These are phyloP conservation scores for Hyla sarda DNA, from an alignment of 2,113 vertebrate genomes.

Conservation along the genomic window DNA sequence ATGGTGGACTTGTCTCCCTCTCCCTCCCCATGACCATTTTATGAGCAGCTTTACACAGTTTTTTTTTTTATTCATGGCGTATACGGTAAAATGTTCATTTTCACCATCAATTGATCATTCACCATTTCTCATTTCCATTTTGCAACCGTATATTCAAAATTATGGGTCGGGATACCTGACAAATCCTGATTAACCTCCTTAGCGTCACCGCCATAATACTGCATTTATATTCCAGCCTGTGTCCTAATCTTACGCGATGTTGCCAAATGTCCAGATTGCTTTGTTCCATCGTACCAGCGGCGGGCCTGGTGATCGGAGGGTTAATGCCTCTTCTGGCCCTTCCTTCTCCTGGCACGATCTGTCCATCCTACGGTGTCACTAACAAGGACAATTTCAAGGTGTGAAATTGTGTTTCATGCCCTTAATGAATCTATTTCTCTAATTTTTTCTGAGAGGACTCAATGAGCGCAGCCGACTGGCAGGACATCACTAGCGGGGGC, in stretches of 20 bases:
- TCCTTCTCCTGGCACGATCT: not conserved
- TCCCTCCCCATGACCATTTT: not conserved
- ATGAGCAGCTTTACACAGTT: too few relatives aligned
- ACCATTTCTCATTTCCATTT: not conserved
- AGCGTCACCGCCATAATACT: not conserved
- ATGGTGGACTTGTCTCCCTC: not conserved
- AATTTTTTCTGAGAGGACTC: slow-evolving; percentile 12
- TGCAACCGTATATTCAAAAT: not conserved
- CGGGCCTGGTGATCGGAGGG: not conserved
- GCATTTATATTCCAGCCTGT: not conserved
- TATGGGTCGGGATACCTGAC: not conserved
- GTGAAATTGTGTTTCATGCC: slow-evolving; percentile 50
- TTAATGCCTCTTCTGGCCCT: not conserved
- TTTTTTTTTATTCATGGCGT: not conserved
- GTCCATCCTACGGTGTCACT: slow-evolving; percentile 30
- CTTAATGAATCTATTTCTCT: slow-evolving; percentile 51
- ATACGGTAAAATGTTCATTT: not conserved
- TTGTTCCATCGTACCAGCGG: not conserved
- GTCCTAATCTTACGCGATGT: not conserved
- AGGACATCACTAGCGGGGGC: not conserved
- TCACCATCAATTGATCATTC: not conserved
- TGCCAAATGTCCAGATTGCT: not conserved
- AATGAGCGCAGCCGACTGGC: not conserved
- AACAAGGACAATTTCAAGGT: slow-evolving; percentile 52
- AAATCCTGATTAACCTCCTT: not conserved